These are phyloP conservation scores for Dysidea cf. avara DNA, from an alignment of 37 sponge, comb jelly and placozoan species.

Conservation along the genomic window DNA sequence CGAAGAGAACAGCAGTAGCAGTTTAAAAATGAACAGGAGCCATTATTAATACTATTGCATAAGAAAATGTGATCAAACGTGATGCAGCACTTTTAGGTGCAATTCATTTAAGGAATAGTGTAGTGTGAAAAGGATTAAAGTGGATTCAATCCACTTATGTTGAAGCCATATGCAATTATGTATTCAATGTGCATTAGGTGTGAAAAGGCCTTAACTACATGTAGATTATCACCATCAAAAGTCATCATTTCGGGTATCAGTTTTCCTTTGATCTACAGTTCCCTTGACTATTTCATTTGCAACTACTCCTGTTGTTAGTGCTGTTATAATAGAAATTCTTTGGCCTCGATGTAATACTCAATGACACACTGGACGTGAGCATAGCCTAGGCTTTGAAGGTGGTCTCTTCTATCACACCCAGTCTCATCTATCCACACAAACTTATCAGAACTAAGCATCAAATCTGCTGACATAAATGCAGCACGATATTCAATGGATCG, in stretches of 20 bases:
- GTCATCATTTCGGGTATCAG: neutral
- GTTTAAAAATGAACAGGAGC: too few species aligned
- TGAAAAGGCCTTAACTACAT: too few species aligned
- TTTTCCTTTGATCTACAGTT: conserved; percentile 2
- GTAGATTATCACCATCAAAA: conserved; percentile 3
- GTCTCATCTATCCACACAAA: conserved; percentile 22
- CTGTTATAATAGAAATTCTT: neutral
- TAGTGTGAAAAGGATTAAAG: too few species aligned
- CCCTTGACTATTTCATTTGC: neutral
- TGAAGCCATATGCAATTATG: too few species aligned
- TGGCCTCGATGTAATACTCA: neutral
- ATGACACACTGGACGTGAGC: neutral
- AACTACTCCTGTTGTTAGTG: neutral
- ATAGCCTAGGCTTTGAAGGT: neutral
- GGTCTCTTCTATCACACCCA: conserved; percentile 3
- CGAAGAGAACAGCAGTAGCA: too few species aligned
- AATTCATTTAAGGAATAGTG: too few species aligned
- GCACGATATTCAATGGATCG: neutral
- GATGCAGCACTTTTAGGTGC: too few species aligned
- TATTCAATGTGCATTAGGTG: too few species aligned
- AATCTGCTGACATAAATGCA: neutral
- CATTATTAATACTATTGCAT: too few species aligned
- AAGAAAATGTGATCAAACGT: too few species aligned
- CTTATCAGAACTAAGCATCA: neutral
- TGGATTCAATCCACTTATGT: too few species aligned